Conservation (phyloP, 2,113 vertebrate species). For the Ammodytes dubius region DNA sequence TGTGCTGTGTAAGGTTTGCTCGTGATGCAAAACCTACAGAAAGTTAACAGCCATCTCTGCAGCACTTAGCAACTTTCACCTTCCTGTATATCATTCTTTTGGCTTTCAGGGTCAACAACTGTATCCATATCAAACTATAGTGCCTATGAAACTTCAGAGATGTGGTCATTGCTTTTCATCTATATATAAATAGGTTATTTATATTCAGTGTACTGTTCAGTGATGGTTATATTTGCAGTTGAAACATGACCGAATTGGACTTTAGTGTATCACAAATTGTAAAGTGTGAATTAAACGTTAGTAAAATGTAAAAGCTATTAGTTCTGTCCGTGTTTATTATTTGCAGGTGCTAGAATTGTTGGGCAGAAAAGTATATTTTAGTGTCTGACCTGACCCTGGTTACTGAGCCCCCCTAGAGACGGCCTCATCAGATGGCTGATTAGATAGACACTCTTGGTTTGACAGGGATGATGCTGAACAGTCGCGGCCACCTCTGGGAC, state of each 20-base stretch:
- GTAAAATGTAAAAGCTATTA: background rate
- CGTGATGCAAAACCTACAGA: background rate
- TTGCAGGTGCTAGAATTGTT: slow-evolving; percentile 28
- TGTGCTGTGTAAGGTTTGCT: background rate
- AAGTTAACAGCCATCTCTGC: background rate
- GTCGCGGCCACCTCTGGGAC: slow-evolving; percentile 71
- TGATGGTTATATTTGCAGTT: background rate
- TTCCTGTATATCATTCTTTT: background rate
- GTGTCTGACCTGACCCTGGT: slow-evolving; percentile 51
- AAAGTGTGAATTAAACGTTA: background rate
- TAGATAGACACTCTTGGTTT: slow-evolving; percentile 80
- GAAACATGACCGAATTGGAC: background rate
- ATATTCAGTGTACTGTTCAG: background rate
- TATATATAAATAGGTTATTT: slow-evolving; percentile 1
- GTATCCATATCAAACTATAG: slow-evolving; percentile 8
- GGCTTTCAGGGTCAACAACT: background rate
- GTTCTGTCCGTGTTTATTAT: slow-evolving; percentile 1
- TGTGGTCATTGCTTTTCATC: background rate
- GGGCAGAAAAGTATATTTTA: slow-evolving; percentile 55
- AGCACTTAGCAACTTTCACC: background rate
- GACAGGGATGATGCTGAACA: slow-evolving; percentile 81
- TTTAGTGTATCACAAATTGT: background rate
- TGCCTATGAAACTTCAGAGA: background rate
- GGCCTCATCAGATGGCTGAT: slow-evolving; percentile 82
- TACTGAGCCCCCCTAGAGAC: slow-evolving; percentile 66